Base-by-base conservation (phyloP, 2,888 invertebrate species). In the Seira sanloemensis region DNA sequence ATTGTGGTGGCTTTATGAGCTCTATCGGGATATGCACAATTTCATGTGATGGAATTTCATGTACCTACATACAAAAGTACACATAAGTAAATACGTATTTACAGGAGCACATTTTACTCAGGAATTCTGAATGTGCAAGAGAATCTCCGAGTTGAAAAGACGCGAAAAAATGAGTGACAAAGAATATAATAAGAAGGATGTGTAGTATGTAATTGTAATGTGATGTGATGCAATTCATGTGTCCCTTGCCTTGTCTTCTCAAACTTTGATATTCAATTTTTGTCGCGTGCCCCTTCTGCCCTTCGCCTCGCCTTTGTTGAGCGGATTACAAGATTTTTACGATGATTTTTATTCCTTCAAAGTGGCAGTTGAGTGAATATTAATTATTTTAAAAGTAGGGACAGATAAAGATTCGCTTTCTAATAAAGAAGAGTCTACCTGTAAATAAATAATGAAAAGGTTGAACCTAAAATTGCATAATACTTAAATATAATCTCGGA, bases 171-270 rank as follows among this genome's bases (percentile, higher is more conserved):
- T 58, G 58, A 62, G 26, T 73, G 62, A 50, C 58, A 73, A 54
- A 37, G 37, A 37, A 37, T 67, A 26, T 21, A 37, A 72, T 16
- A 72, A 46, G 72, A 21, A 72, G 73, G 25, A 73, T 73, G 73
- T 73, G 12, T n/a, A 12, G 37, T 37, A 62, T 73, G 73, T 73
- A 73, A 73, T 73, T 73, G 73, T 73, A 58, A n/a, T n/a, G n/a
- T n/a, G n/a, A 73, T 73, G 73, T 73, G 73, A 73, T 73, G 73
- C 73, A 73, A 73, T 73, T 73, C 73, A 26, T 73, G 73, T 62
- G n/a, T 73, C 26, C 62, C 19, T 50, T 58, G 58, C 23, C 23
- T 54, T 72, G 19, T 72, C 24, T 23, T 24, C 9, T 69, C 19
- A 27, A 16, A 16, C 18, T 21, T 46, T n/a, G 73, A 73, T 25